Evolutionary conservation across 2,797 vertebrate species (phyloP).

Genomic region (Melanogrammus aeglefinus): DNA sequence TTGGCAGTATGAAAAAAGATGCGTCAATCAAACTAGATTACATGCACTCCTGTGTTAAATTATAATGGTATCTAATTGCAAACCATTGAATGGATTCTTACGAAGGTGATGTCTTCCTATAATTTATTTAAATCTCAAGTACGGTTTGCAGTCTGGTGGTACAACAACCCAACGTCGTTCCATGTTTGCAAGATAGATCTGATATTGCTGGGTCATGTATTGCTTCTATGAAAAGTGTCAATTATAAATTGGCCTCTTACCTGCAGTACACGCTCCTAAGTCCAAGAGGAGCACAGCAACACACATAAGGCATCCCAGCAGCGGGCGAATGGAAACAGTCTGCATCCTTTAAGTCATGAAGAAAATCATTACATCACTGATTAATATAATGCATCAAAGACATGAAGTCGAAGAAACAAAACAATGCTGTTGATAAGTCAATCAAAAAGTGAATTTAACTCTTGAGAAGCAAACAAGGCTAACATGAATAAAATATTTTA

Average conservation of each 20-base stretch:
- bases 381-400: background rate
- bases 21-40: constrained; percentile 34
- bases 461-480: background rate
- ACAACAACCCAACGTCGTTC: background rate
- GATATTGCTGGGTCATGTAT: background rate
- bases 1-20: constrained; percentile 50
- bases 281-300: constrained; percentile 51
- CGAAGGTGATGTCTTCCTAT: background rate
- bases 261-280: constrained; percentile 55
- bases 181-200: background rate
- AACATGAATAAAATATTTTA: background rate
- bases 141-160: background rate
- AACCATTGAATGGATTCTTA: background rate
- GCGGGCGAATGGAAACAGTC: constrained; percentile 41
- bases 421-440: background rate
- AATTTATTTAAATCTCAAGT: background rate
- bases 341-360: constrained; percentile 41
- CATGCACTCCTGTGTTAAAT: constrained; percentile 40
- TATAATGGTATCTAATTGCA: constrained; percentile 9
- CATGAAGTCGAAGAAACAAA: background rate
- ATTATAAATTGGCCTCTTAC: constrained; percentile 53
- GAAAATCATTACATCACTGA: constrained; percentile 18
- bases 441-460: background rate
- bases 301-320: constrained; percentile 46
- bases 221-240: background rate